These are phyloP conservation scores for Aradus depressus DNA, from an alignment of 2,888 invertebrate genomes.

Conservation along the genomic window DNA sequence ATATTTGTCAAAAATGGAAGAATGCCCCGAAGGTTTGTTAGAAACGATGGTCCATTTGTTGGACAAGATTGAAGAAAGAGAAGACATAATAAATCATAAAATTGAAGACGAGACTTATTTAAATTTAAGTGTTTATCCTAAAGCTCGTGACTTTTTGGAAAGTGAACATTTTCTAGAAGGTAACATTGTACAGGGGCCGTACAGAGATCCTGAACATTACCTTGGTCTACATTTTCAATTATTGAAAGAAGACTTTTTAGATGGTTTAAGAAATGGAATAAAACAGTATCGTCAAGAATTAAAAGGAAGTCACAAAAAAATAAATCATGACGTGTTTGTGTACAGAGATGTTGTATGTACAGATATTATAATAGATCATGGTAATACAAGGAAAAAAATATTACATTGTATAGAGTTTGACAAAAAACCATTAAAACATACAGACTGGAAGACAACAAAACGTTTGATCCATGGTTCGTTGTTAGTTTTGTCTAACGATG, in stretches of 20 bases:
- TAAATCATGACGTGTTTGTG: constrained; percentile 42
- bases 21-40: too few species aligned
- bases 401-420: constrained; percentile 28
- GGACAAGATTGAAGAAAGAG: too few species aligned
- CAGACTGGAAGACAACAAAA: constrained; percentile 43
- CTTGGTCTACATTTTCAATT: constrained; percentile 68
- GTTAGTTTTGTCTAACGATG: constrained; percentile 56
- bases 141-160: constrained; percentile 38
- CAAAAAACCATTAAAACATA: constrained; percentile 33
- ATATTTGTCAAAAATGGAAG: too few species aligned
- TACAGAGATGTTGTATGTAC: constrained; percentile 41
- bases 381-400: constrained; percentile 27
- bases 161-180: constrained; percentile 43
- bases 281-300: constrained; percentile 18
- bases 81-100: too few species aligned
- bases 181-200: constrained; percentile 51
- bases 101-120: too few species aligned
- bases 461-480: constrained; percentile 60
- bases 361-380: constrained; percentile 29
- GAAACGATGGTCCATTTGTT: too few species aligned
- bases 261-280: constrained; percentile 55
- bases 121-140: constrained; percentile 48
- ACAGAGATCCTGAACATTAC: constrained; percentile 55
- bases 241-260: constrained; percentile 66
- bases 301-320: constrained; percentile 25